Evolutionary conservation across 1,140 invertebrate genomes (phyloP), one percentile per base, ranked within the genome.

Genomic region (Drosophila guanche): DNA sequence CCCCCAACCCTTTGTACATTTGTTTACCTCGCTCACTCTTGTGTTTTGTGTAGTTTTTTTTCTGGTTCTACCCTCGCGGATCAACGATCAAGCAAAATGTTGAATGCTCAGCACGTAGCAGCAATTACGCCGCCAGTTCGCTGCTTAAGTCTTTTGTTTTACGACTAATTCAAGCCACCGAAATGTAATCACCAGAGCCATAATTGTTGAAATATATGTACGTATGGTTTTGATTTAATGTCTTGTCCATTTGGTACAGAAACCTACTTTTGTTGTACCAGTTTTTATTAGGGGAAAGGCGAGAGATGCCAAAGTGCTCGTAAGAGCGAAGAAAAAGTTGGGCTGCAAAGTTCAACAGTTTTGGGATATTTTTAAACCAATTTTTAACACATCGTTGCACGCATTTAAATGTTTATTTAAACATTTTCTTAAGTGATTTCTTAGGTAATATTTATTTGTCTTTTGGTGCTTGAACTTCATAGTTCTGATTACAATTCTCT

Each of bases 81-180:
- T 75, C 57, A 40, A 57, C 20, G 22, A 6, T 33, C n/a, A 57
- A 52, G 16, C 41, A 51, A 73, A 61, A 72, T 63, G 45, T 41
- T 63, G 55, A 76, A 76, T 76, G 47, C 83, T 72, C 77, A 69
- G 77, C 83, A 83, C 78, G 74, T 88, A 71, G 61, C 14, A 16
- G 70, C 72, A 83, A 83, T 88, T 88, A 69, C 75, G 66, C 66
- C 25, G 56, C 60, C 59, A 72, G 78, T 88, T 86, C 59, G 66
- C 66, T 76, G 78, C 78, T 47, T 66, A 77, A 88, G 83, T 86
- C 83, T 86, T 86, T 86, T 86, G 81, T 80, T 86, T 85, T 57
- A 71, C 52, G 58, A 67, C 42, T 61, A 70, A 73, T 71, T 79
- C 63, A 70, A 76, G 69, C 57, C 40, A 16, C 33, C 33, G 33